phyloP scores from a whole-genome alignment of 2,888 invertebrate genomes.

The Pseudococcus longispinus region DNA sequence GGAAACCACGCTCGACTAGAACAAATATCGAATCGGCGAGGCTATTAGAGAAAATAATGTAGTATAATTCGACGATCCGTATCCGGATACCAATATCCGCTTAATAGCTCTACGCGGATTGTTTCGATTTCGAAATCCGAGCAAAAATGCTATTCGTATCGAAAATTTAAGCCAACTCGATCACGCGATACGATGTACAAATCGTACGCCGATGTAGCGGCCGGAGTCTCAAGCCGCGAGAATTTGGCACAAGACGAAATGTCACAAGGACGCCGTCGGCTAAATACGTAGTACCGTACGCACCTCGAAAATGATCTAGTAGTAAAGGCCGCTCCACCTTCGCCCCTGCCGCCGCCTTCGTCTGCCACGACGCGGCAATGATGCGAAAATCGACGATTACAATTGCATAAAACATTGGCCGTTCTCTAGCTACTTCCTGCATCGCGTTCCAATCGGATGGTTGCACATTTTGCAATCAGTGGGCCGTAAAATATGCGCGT shows the following conservation, averaged over 20 bases:
- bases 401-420: constrained; percentile 51
- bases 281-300: constrained; percentile 38
- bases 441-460: constrained; percentile 51
- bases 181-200: not conserved
- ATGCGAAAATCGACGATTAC: not conserved
- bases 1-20: not conserved
- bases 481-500: not conserved
- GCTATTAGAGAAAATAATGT: not conserved
- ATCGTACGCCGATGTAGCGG: constrained; percentile 55
- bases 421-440: constrained; percentile 31
- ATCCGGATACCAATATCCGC: constrained; percentile 18
- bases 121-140: constrained; percentile 34
- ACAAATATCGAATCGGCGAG: not conserved
- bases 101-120: not conserved
- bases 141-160: not conserved
- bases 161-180: not conserved
- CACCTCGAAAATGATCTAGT: constrained; percentile 37
- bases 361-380: not conserved
- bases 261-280: constrained; percentile 58
- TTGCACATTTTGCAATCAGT: not conserved
- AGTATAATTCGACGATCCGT: not conserved
- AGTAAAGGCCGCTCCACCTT: not conserved
- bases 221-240: constrained; percentile 67
- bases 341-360: too few species aligned
- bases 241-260: constrained; percentile 60